Evolutionary conservation across 2,888 invertebrate genomes (phyloP).

Genomic region (Balanococcus diminutus): DNA sequence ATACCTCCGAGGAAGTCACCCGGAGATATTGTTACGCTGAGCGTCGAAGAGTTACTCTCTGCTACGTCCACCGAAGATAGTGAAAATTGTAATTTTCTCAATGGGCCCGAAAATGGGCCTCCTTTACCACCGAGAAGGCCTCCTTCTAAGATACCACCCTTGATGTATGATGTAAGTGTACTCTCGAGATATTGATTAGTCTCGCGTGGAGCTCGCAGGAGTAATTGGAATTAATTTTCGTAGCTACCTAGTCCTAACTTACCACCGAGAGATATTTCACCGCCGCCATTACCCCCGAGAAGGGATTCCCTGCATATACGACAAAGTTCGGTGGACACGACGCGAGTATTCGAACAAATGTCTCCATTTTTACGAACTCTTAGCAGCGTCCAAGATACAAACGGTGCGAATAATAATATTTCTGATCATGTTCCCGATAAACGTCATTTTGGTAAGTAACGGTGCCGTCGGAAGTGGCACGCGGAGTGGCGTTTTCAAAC

Average conservation of each 20-base stretch:
- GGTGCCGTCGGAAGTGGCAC: not conserved
- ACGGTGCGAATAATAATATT: not conserved
- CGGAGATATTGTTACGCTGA: not conserved
- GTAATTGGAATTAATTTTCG: not conserved
- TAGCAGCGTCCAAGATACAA: not conserved
- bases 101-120: constrained; percentile 6
- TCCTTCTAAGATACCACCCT: not conserved
- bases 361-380: constrained; percentile 13
- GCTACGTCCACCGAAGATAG: not conserved
- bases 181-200: not conserved
- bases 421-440: not conserved
- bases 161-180: constrained; percentile 18
- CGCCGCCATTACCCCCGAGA: constrained; percentile 52
- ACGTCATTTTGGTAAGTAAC: constrained; percentile 44
- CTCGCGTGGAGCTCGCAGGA: too few relatives aligned
- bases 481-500: not conserved
- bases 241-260: constrained; percentile 46
- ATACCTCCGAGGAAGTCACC: not conserved
- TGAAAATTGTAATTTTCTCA: not conserved
- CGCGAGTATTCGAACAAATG: constrained; percentile 31
- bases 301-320: constrained; percentile 49
- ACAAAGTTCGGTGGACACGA: constrained; percentile 43
- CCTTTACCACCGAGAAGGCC: constrained; percentile 47
- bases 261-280: constrained; percentile 48
- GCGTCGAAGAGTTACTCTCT: not conserved